Base-by-base conservation (phyloP, 2,113 vertebrate genomes). In the Apeltes quadracus region DNA sequence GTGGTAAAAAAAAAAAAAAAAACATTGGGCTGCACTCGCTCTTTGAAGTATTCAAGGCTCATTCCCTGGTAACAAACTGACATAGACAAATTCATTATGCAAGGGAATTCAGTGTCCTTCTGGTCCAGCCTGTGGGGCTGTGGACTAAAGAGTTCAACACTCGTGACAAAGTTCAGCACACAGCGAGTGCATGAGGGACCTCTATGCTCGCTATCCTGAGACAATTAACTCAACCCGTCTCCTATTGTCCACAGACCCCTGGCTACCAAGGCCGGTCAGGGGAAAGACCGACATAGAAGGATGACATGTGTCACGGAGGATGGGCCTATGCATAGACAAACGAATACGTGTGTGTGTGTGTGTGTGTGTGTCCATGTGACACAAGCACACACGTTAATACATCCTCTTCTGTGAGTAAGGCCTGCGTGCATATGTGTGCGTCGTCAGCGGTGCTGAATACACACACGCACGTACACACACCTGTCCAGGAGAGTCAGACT, bases 181-280 rank as follows among this genome's bases (percentile, higher is more conserved):
- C 64, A 29, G 71, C n/a, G 56, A 68, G 72, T 39, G 29, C 23
- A 86, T 57, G 48, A 61, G 39, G 69, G 70, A 63, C 34, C n/a
- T 74, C 48, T 61, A 50, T 56, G 61, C 43, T 38, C 61, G 62
- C 75, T 53, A 63, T 62, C 58, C 61, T 8, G 36, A 64, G 76
- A 79, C 69, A 84, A 88, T 90, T 84, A 84, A 86, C 88, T 82
- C 83, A 69, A 68, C 61, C 69, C 5, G 20, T 70, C 75, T 79
- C 51, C 61, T 64, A 65, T 10, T 61, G 69, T 69, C 79, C 23
- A 11, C 67, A 70, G 70, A 83, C 83, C 81, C 53, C 64, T 65
- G 84, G 78, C 78, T 76, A 78, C 43, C 55, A 69, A 69, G 82
- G 76, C 77, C 85, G 66, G 59, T 56, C 29, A 43, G 29, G 55